These are phyloP conservation scores for Halichondria panicea DNA, from an alignment of 37 sponge, comb jelly and placozoan species.

Conservation along the genomic window DNA sequence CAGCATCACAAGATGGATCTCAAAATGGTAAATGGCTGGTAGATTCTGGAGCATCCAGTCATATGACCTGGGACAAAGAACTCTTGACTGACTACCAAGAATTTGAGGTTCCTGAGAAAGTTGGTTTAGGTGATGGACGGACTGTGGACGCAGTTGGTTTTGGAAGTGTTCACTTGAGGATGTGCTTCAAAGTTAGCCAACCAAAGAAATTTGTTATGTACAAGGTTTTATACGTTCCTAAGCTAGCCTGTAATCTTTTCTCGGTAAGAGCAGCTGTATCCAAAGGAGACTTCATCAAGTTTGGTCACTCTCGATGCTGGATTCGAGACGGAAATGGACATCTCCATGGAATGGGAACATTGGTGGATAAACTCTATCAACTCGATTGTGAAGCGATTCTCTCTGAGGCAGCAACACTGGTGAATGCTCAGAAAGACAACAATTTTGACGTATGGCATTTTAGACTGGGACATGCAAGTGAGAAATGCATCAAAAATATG, in stretches of 20 bases:
- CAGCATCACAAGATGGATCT: too few relatives aligned
- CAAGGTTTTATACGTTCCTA: constrained; percentile 44
- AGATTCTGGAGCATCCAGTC: constrained; percentile 45
- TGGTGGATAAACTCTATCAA: constrained; percentile 33
- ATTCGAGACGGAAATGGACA: constrained; percentile 28
- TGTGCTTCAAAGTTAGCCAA: too few relatives aligned
- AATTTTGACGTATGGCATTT: constrained; percentile 52
- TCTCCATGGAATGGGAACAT: constrained; percentile 36
- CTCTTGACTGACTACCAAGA: constrained; percentile 29
- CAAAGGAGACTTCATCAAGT: constrained; percentile 17
- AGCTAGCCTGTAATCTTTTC: constrained; percentile 35
- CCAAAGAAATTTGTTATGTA: too few relatives aligned
- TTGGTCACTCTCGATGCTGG: constrained; percentile 19
- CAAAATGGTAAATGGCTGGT: too few relatives aligned
- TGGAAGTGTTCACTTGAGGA: too few relatives aligned
- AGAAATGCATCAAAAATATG: constrained; percentile 19
- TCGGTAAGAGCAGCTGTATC: constrained; percentile 15
- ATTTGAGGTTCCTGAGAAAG: constrained; percentile 34
- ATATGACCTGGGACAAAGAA: constrained; percentile 44
- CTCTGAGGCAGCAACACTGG: constrained; percentile 1
- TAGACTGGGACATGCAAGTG: constrained; percentile 51
- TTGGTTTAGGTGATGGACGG: constrained; percentile 55
- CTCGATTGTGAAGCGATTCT: constrained; percentile 36
- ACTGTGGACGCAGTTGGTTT: constrained; percentile 36
- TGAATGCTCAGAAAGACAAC: constrained; percentile 1